Conservation (phyloP, 2,888 invertebrate species). For the Laothoe populi region DNA sequence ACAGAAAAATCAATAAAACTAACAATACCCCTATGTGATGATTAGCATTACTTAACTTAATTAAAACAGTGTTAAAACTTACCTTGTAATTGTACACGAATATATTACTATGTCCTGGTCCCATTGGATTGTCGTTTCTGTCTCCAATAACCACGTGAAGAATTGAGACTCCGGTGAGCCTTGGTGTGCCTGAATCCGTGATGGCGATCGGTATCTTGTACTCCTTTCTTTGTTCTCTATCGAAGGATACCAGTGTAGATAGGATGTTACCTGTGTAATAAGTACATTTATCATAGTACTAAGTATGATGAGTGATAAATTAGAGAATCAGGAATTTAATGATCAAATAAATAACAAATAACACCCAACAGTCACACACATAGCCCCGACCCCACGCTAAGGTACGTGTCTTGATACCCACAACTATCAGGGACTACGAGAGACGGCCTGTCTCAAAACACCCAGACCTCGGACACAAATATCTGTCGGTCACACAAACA, state of each 20-base stretch:
- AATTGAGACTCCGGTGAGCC: conserved; percentile 91
- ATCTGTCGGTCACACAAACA: too few relatives aligned
- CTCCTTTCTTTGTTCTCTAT: conserved; percentile 94
- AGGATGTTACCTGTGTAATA: conserved; percentile 84
- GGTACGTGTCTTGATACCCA: too few relatives aligned
- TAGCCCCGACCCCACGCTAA: too few relatives aligned
- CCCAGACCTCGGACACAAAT: too few relatives aligned
- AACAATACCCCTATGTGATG: neutral
- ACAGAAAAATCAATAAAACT: too few relatives aligned
- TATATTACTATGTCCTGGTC: conserved; percentile 93
- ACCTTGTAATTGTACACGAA: conserved; percentile 98
- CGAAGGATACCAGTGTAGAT: conserved; percentile 90
- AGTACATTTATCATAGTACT: neutral
- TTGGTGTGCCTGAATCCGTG: conserved; percentile 92
- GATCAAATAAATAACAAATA: too few relatives aligned
- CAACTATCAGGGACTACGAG: too few relatives aligned
- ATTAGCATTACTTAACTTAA: neutral
- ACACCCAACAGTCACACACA: too few relatives aligned
- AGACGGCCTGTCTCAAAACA: too few relatives aligned
- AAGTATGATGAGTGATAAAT: too few relatives aligned
- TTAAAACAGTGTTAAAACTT: conserved; percentile 33
- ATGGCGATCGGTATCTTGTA: conserved; percentile 95
- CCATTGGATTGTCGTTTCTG: conserved; percentile 96
- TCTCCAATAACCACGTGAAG: conserved; percentile 97
- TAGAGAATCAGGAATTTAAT: too few relatives aligned